Evolutionary conservation across 2,888 invertebrate species (phyloP).

Genomic region (Trypoxylon attenuatum): DNA sequence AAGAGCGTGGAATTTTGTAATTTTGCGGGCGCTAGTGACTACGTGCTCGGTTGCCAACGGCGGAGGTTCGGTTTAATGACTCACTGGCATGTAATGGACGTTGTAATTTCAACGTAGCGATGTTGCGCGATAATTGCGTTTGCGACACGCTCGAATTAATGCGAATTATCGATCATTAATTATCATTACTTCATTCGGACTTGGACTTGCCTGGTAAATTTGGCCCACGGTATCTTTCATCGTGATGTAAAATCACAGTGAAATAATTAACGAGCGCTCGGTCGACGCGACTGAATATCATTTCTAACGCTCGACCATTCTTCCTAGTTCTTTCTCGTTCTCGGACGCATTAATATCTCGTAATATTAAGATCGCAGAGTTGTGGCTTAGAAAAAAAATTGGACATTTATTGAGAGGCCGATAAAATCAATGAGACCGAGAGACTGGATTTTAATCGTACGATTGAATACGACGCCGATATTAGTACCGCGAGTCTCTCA

Average conservation of each 20-base stretch:
- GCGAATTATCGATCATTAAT: slow-evolving; percentile 50
- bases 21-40: background rate
- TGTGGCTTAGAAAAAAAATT: slow-evolving; percentile 3
- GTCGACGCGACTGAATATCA: slow-evolving; percentile 9
- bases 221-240: slow-evolving; percentile 42
- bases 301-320: background rate
- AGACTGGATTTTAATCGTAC: too few species aligned
- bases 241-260: slow-evolving; percentile 21
- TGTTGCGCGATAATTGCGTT: too few species aligned
- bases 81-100: too few species aligned
- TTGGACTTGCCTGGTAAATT: slow-evolving; percentile 19
- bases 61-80: too few species aligned
- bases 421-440: slow-evolving; percentile 17
- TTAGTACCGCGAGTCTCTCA: background rate
- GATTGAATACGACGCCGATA: slow-evolving; percentile 5
- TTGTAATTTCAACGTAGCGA: too few species aligned
- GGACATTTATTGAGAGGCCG: slow-evolving; percentile 29
- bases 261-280: slow-evolving; percentile 49
- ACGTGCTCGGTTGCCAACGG: too few species aligned
- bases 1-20: background rate
- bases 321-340: background rate
- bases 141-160: slow-evolving; percentile 20
- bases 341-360: background rate
- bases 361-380: slow-evolving; percentile 24
- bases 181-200: slow-evolving; percentile 43